Percentiles rank a stretch among this genome's conserved stretches.
Conservation (phyloP, 2,113 vertebrate genomes). For the Antechinus flavipes region DNA sequence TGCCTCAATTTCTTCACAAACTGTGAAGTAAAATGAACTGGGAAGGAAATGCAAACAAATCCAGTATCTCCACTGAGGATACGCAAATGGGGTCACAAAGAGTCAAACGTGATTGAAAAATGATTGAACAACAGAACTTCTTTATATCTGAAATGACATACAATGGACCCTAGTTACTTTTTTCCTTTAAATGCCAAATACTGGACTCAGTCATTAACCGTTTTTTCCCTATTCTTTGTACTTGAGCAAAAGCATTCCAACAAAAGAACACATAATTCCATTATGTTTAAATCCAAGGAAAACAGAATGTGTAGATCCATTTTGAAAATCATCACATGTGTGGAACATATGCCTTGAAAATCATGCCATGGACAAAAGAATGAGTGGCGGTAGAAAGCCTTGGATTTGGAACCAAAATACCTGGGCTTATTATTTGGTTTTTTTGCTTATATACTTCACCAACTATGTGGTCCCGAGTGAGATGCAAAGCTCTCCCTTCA, state of each 20-base stretch:
- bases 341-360: constrained; percentile 7
- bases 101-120: neutral
- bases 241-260: constrained; percentile 18
- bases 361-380: neutral
- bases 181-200: constrained; percentile 11
- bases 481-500: neutral
- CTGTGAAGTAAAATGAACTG: neutral
- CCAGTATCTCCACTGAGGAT: neutral
- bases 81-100: neutral
- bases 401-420: neutral
- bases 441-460: neutral
- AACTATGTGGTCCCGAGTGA: neutral
- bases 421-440: neutral
- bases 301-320: neutral
- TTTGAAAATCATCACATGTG: neutral
- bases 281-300: neutral
- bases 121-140: neutral
- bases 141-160: constrained; percentile 20
- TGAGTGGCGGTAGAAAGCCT: constrained; percentile 13
- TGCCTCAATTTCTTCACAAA: neutral
- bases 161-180: neutral
- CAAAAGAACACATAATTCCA: neutral
- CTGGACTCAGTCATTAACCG: constrained; percentile 7
- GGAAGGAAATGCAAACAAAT: neutral
- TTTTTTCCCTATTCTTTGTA: neutral